These are phyloP conservation scores for Pionites leucogaster DNA, from an alignment of 2,113 vertebrate species.

Conservation along the genomic window DNA sequence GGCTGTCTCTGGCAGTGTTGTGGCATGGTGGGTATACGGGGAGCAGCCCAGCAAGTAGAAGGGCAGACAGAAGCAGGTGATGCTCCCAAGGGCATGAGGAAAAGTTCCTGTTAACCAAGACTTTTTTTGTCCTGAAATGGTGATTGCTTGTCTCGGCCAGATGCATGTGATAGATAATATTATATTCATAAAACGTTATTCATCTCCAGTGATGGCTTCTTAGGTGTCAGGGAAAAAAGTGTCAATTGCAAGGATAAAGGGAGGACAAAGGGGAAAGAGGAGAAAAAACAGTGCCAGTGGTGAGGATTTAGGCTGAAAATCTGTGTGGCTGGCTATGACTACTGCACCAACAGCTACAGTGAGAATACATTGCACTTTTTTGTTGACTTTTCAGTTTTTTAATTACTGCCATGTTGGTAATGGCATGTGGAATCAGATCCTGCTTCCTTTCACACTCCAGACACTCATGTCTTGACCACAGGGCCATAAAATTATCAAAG, in stretches of 20 bases:
- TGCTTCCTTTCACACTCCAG: conserved; percentile 66
- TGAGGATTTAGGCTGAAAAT: neutral
- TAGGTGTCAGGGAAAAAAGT: neutral
- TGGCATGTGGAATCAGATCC: conserved; percentile 51
- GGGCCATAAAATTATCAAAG: conserved; percentile 66
- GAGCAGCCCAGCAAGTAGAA: neutral
- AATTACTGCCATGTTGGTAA: conserved; percentile 59
- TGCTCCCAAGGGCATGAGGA: neutral
- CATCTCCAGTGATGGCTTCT: neutral
- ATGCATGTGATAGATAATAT: neutral
- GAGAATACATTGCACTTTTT: conserved; percentile 37
- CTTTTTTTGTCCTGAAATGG: neutral
- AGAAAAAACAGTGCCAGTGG: neutral
- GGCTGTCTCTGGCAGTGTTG: neutral
- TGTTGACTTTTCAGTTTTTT: conserved; percentile 66
- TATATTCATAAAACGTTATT: neutral
- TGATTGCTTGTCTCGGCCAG: accelerated
- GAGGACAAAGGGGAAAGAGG: neutral
- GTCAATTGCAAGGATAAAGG: neutral
- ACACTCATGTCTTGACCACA: conserved; percentile 63
- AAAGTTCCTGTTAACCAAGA: accelerated
- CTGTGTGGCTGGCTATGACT: neutral
- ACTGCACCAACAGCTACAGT: conserved; percentile 10
- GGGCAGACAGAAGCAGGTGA: accelerated
- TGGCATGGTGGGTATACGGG: accelerated